Conservation (phyloP, 2,797 vertebrate species). For the Myripristis murdjan region DNA sequence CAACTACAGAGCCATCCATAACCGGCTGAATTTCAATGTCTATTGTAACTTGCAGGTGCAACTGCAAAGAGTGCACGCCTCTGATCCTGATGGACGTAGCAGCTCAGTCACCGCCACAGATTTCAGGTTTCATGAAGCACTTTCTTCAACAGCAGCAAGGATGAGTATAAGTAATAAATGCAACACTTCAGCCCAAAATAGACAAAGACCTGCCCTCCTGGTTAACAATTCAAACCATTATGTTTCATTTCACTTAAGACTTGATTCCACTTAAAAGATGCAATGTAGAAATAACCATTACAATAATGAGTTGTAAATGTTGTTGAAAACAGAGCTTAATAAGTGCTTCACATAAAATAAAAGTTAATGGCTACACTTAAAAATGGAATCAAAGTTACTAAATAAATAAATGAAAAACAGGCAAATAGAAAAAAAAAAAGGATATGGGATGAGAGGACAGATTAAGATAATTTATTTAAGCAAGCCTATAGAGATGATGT, state of each 20-base stretch:
- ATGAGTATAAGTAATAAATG: conserved; percentile 56
- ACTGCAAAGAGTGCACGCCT: conserved; percentile 19
- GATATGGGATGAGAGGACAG: neutral
- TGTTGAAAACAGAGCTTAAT: no score
- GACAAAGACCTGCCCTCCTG: conserved; percentile 41
- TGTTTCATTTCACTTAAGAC: conserved; percentile 48
- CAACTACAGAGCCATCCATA: conserved; percentile 18
- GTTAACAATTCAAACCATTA: conserved; percentile 55
- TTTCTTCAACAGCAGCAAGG: conserved; percentile 27
- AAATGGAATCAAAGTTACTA: neutral
- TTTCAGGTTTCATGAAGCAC: conserved; percentile 32
- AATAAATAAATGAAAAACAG: no score
- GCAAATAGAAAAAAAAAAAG: no score
- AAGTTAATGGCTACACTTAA: neutral
- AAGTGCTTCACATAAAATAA: no score
- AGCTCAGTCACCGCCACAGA: neutral
- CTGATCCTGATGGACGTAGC: neutral
- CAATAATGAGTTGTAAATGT: no score
- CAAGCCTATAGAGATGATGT: neutral
- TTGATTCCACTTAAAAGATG: conserved; percentile 1
- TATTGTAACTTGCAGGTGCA: neutral
- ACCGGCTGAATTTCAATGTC: conserved; percentile 33
- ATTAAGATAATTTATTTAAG: conserved; percentile 13
- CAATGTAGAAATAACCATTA: no score
- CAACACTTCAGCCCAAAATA: conserved; percentile 51